These are phyloP conservation scores for Pararge aegeria DNA, from an alignment of 1,140 invertebrate species.

Conservation along the genomic window DNA sequence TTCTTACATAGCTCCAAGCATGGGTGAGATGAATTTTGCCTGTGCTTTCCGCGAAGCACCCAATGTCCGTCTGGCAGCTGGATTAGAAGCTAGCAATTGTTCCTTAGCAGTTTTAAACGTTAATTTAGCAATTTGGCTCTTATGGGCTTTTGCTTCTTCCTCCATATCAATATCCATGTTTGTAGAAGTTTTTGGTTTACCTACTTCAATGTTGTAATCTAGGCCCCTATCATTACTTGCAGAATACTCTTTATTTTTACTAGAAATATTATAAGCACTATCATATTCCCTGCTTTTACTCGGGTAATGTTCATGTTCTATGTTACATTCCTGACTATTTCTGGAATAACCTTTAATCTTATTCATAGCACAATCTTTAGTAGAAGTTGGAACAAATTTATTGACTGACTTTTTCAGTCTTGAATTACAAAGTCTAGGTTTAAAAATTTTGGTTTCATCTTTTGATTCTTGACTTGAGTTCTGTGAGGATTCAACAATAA, in stretches of 20 bases:
- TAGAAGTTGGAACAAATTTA: constrained; percentile 1
- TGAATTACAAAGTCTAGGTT: constrained; percentile 39
- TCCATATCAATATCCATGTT: constrained; percentile 33
- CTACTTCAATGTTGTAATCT: neutral
- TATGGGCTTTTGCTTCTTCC: constrained; percentile 58
- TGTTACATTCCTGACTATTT: neutral
- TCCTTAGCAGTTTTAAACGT: constrained; percentile 71
- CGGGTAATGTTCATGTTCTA: too few species aligned
- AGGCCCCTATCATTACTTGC: neutral
- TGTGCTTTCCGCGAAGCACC: constrained; percentile 69
- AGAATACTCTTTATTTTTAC: neutral
- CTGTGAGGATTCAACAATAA: constrained; percentile 17
- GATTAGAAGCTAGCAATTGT: constrained; percentile 57
- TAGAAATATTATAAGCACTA: too few species aligned
- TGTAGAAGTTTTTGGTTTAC: neutral
- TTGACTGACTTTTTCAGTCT: constrained; percentile 9
- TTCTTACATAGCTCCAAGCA: constrained; percentile 68
- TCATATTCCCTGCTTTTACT: too few species aligned
- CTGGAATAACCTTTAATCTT: neutral
- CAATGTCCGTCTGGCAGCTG: constrained; percentile 57
- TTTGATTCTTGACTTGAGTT: constrained; percentile 38
- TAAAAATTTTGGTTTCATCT: constrained; percentile 39
- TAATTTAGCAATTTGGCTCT: constrained; percentile 63
- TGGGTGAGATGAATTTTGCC: constrained; percentile 67
- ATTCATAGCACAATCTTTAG: neutral